These are phyloP conservation scores for Leucophenga maculata DNA, from an alignment of 2,888 invertebrate genomes.

Conservation along the genomic window DNA sequence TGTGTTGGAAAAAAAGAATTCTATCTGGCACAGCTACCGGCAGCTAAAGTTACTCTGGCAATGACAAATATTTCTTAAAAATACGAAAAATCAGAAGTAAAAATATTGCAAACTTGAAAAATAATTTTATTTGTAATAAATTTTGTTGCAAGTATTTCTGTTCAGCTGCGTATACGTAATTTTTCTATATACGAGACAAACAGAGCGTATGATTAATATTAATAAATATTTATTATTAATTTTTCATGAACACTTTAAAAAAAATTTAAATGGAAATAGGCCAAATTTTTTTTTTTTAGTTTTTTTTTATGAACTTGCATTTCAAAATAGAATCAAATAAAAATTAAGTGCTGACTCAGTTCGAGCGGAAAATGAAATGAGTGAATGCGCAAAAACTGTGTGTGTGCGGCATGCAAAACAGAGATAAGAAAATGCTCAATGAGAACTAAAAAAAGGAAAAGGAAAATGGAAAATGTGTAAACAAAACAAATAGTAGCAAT, in stretches of 20 bases:
- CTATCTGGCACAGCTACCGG: neutral
- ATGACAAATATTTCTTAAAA: neutral
- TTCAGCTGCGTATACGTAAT: too few relatives aligned
- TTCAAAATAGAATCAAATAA: conserved; percentile 50
- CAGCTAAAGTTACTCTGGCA: conserved; percentile 37
- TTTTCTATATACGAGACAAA: neutral
- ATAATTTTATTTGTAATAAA: too few relatives aligned
- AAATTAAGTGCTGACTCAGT: conserved; percentile 62
- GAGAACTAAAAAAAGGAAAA: neutral
- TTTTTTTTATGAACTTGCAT: too few relatives aligned
- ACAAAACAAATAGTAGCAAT: neutral
- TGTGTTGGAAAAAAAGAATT: neutral
- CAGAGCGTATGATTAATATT: conserved; percentile 1
- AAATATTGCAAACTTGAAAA: too few relatives aligned
- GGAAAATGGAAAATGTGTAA: neutral
- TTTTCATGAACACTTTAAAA: too few relatives aligned
- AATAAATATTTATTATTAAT: too few relatives aligned
- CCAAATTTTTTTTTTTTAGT: neutral
- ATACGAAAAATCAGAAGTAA: neutral
- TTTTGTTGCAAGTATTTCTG: too few relatives aligned
- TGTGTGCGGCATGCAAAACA: conserved; percentile 56
- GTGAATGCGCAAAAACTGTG: conserved; percentile 23
- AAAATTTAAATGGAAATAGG: neutral
- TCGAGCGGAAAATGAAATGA: conserved; percentile 43
- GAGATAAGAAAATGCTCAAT: conserved; percentile 55